Evolutionary conservation across 1,140 invertebrate genomes (phyloP).

Genomic region (Colletes latitarsis): DNA sequence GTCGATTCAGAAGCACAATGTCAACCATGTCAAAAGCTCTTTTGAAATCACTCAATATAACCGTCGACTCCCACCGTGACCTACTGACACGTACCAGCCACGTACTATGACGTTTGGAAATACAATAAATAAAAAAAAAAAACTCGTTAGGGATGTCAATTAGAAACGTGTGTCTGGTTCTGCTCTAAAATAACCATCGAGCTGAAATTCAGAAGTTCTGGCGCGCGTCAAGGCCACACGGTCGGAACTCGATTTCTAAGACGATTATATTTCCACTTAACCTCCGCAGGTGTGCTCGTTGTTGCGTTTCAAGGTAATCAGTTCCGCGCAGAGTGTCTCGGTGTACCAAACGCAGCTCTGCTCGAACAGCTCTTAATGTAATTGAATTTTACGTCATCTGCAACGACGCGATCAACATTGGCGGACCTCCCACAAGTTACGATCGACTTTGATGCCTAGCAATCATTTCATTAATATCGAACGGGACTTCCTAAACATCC

Average conservation of each 20-base stretch:
- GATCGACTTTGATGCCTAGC: not conserved
- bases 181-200: not conserved
- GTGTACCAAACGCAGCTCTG: not conserved
- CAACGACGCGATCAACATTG: not conserved
- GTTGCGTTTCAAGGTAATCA: constrained; percentile 1
- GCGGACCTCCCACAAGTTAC: not conserved
- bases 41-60: no score
- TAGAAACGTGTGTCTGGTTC: not conserved
- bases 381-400: constrained; percentile 11
- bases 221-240: constrained; percentile 1
- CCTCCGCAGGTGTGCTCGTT: constrained; percentile 5
- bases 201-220: constrained; percentile 1
- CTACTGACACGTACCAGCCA: no score
- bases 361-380: constrained; percentile 1
- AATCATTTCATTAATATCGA: not conserved
- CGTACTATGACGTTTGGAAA: no score
- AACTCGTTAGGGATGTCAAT: not conserved
- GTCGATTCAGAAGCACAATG: no score
- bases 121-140: no score
- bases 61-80: no score
- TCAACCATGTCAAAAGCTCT: no score
- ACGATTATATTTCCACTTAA: constrained; percentile 6
- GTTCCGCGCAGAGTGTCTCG: not conserved
- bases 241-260: constrained; percentile 11
- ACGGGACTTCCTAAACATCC: not conserved